Conservation (phyloP, 2,888 invertebrate species). For the Baronia brevicornis region DNA sequence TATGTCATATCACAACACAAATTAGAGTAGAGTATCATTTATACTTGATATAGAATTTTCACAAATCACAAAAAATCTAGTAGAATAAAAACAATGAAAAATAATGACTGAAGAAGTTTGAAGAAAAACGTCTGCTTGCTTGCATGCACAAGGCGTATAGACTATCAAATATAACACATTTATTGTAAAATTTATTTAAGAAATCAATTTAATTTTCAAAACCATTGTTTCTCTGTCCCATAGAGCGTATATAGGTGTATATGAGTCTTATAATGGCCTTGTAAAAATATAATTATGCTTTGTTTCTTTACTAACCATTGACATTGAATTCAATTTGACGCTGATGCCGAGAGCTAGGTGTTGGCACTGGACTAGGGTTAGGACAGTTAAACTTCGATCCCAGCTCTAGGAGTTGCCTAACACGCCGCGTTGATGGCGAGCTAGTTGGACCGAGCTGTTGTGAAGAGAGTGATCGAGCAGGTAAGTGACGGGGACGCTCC, state of each 20-base stretch:
- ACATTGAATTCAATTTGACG: slow-evolving; percentile 92
- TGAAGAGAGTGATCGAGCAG: slow-evolving; percentile 84
- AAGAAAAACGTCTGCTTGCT: too few species aligned
- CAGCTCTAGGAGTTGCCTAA: slow-evolving; percentile 87
- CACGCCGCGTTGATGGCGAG: slow-evolving; percentile 86
- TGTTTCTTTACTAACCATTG: slow-evolving; percentile 74
- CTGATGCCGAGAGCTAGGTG: slow-evolving; percentile 86
- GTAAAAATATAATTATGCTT: neutral
- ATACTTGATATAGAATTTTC: too few species aligned
- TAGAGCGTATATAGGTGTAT: too few species aligned
- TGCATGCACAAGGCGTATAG: too few species aligned
- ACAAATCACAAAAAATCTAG: too few species aligned
- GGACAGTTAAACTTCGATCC: slow-evolving; percentile 76
- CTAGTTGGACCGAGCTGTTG: slow-evolving; percentile 79
- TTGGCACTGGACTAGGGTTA: slow-evolving; percentile 83
- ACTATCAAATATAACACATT: neutral
- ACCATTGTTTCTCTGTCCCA: too few species aligned
- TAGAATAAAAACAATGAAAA: too few species aligned
- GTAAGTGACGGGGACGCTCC: slow-evolving; percentile 75
- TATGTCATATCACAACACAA: too few species aligned
- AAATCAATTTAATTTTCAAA: too few species aligned
- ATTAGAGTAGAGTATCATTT: neutral
- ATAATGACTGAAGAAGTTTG: too few species aligned
- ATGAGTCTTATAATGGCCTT: too few species aligned
- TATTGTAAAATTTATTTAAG: neutral